Percentiles rank a stretch among this genome's conserved stretches.
These are phyloP conservation scores for Diarsia rubi DNA, from an alignment of 2,888 invertebrate species.

Conservation along the genomic window DNA sequence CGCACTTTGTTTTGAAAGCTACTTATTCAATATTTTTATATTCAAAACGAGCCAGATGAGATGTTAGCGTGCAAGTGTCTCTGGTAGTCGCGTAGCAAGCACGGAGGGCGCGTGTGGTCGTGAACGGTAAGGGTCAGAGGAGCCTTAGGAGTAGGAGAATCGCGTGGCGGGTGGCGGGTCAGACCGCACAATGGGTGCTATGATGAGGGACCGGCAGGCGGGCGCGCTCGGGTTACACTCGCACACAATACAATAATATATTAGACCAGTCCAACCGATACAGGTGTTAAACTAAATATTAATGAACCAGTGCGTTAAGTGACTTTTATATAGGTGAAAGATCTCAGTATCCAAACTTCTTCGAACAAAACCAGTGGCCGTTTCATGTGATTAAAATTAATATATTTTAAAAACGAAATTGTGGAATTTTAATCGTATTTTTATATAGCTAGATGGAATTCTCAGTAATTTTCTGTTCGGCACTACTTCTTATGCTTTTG, in stretches of 20 bases:
- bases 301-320: constrained; percentile 79
- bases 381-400: constrained; percentile 84
- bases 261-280: constrained; percentile 72
- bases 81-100: constrained; percentile 37
- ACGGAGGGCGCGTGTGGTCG: constrained; percentile 72
- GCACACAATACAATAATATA: constrained; percentile 65
- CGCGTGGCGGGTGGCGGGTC: constrained; percentile 62
- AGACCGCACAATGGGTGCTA: constrained; percentile 81
- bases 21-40: constrained; percentile 83
- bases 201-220: constrained; percentile 77
- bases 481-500: constrained; percentile 88
- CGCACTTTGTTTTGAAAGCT: constrained; percentile 42
- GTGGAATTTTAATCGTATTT: constrained; percentile 85
- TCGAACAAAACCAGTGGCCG: constrained; percentile 89
- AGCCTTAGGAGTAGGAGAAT: constrained; percentile 71
- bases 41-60: constrained; percentile 76
- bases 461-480: constrained; percentile 83
- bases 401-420: constrained; percentile 71
- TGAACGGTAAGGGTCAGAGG: constrained; percentile 76
- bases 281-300: constrained; percentile 71
- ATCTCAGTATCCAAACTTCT: constrained; percentile 88
- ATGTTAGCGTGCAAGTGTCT: constrained; percentile 74
- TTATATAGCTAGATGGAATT: constrained; percentile 88
- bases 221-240: constrained; percentile 56
- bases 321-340: constrained; percentile 78